A percentile compares a stretch with the other conserved stretches of the same genome.
phyloP scores from a whole-genome alignment of 1,140 invertebrate species.

The Calosoma granatense region DNA sequence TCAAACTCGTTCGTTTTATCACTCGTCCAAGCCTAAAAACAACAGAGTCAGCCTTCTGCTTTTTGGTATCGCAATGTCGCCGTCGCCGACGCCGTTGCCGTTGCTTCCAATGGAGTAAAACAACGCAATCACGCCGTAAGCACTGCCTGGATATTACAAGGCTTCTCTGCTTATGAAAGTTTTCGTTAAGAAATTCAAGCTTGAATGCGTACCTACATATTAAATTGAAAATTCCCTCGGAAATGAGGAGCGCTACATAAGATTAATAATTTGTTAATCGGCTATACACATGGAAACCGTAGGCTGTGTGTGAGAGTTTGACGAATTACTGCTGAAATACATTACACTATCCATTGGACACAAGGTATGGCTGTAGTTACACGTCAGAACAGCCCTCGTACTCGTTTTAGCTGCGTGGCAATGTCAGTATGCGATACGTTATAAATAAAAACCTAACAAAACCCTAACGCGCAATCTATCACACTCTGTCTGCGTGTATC shows the following conservation, averaged over 20 bases:
- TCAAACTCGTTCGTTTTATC: constrained; percentile 1
- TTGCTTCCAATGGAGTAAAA: not conserved
- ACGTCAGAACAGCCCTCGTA: no score
- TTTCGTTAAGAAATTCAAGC: not conserved
- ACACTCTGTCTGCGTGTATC: constrained; percentile 7
- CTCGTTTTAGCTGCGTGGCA: no score
- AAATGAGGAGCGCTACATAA: no score
- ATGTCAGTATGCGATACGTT: not conserved
- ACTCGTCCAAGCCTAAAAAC: not conserved
- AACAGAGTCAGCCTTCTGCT: not conserved
- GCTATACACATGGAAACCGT: no score
- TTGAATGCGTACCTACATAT: no score
- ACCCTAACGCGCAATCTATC: not conserved
- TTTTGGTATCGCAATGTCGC: not conserved
- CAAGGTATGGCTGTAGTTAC: no score
- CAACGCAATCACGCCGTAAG: not conserved
- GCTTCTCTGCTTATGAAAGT: not conserved
- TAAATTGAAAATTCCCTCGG: no score
- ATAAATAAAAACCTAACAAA: constrained; percentile 7
- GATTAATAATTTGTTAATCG: no score
- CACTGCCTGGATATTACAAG: not conserved
- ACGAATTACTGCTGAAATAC: no score
- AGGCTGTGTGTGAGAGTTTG: no score
- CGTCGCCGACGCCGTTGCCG: not conserved
- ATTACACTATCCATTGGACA: no score